Conservation (phyloP, 1,140 invertebrate genomes). For the Drosophila triauraria region DNA sequence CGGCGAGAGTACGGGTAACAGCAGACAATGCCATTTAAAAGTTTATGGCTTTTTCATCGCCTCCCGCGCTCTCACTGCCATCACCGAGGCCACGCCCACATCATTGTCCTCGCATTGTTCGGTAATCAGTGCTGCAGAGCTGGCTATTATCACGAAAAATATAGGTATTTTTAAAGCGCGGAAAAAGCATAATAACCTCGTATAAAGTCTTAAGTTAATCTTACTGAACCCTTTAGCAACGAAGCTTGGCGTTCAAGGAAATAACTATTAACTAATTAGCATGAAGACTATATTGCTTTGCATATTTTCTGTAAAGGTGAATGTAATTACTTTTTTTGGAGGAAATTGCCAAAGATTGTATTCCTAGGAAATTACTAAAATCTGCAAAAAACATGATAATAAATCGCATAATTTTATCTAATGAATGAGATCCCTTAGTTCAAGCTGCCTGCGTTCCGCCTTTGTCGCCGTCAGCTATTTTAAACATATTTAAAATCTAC, state of each 20-base stretch:
- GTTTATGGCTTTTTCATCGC: constrained; percentile 63
- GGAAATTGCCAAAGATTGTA: too few species aligned
- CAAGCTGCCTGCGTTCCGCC: not conserved
- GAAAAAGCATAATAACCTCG: too few species aligned
- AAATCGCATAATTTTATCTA: not conserved
- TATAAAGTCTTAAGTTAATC: not conserved
- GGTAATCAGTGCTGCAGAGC: constrained; percentile 4
- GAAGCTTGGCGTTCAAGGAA: not conserved
- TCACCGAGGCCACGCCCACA: constrained; percentile 12
- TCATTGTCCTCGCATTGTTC: constrained; percentile 24
- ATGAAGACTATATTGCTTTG: too few species aligned
- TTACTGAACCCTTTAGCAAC: not conserved
- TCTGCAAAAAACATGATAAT: not conserved
- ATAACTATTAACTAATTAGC: not conserved
- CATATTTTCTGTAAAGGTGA: too few species aligned
- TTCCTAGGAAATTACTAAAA: not conserved
- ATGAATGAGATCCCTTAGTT: not conserved
- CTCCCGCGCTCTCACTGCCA: not conserved
- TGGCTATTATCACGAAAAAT: constrained; percentile 4
- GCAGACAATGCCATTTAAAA: constrained; percentile 67
- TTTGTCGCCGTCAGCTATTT: not conserved
- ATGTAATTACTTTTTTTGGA: too few species aligned
- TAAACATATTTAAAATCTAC: constrained; percentile 4
- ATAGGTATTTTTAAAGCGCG: not conserved
- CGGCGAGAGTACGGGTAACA: constrained; percentile 42